Base-by-base conservation (phyloP, 2,888 invertebrate species). In the Erannis defoliaria region DNA sequence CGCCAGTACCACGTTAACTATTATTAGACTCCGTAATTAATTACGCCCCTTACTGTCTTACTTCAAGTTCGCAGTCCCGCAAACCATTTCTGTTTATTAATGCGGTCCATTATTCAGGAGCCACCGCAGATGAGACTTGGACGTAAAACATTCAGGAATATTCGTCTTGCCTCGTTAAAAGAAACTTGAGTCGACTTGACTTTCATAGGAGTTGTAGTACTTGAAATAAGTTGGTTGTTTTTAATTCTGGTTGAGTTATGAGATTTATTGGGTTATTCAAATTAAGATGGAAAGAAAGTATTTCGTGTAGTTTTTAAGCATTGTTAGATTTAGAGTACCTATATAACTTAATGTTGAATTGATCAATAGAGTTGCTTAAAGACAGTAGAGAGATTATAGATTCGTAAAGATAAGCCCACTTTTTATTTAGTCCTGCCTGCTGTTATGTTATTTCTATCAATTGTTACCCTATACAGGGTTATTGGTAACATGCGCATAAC, bases 11-110 rank as follows among this genome's bases (percentile, higher is more conserved):
- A 74, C 73, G 68, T 62, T 68, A 68, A 68, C 78, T 78, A 79
- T 75, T 78, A 79, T 78, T 73, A 76, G 79, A 77, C 76, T 75
- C 73, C 74, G 77, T 80, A 88, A 90, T 90, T 89, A 89, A 90
- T 90, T 86, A 85, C 68, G 67, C 66, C 63, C 67, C 66, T 81
- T 57, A 64, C 64, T 64, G 59, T 50, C 64, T 84, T 76, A 80
- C 82, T 80, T 77, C 74, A 81, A 81, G 75, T 83, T 80, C 75
- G 81, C 74, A 75, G 76, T 75, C 75, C 77, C 76, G 70, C 72
- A 74, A 83, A 84, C 81, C 82, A 80, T 84, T 85, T 77, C 84
- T 87, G 89, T 86, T 88, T 90, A 91, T 92, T 89, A 91, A 90
- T 91, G 90, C 80, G 73, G 68, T 74, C 80, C 86, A 90, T 91